Base-by-base conservation (phyloP, 2,113 vertebrate genomes). In the Centropristis striata region DNA sequence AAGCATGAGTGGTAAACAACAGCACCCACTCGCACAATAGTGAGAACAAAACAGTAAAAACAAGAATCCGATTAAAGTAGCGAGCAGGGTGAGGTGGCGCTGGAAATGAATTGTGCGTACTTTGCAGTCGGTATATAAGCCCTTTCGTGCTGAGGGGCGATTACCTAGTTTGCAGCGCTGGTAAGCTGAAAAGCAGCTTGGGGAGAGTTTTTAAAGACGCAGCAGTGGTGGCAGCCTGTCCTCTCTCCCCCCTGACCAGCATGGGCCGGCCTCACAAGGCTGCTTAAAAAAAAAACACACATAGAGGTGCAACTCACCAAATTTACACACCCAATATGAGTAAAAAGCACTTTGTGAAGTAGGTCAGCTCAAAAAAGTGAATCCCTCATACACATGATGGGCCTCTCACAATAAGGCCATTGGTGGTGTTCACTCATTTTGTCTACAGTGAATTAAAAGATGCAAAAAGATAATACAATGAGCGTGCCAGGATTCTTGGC, bases 101-200 rank as follows among this genome's bases (percentile, higher is more conserved):
- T 87, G 61, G 66, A 75, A 81, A 83, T 83, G 84, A 86, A 87
- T 84, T 78, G 88, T 89, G 87, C 69, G 59, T 68, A 87, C 84
- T 86, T 79, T 91, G 86, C 80, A 76, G 80, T 84, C 85, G 90
- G 72, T 83, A 58, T 83, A 83, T 94, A 94, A 95, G 91, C 91
- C 90, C 90, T 82, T 93, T 86, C 90, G 88, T 93, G 93, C 91
- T 90, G 84, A 90, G 85, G 86, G 87, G 88, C 83, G 88, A 92
- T 93, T 93, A 93, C 87, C 92, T 89, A 81, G 86, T 93, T 93
- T 92, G 92, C 84, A 84, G 89, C 15, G 64, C 83, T 69, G 86
- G 75, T 94, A 93, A 96, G 93, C 93, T 92, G 86, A 91, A 94
- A 94, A 95, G 94, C 93, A 89, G 92, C 93, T 95, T 94, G 90